These are phyloP conservation scores for Aphrophora alni DNA, from an alignment of 2,888 invertebrate genomes.

Conservation along the genomic window DNA sequence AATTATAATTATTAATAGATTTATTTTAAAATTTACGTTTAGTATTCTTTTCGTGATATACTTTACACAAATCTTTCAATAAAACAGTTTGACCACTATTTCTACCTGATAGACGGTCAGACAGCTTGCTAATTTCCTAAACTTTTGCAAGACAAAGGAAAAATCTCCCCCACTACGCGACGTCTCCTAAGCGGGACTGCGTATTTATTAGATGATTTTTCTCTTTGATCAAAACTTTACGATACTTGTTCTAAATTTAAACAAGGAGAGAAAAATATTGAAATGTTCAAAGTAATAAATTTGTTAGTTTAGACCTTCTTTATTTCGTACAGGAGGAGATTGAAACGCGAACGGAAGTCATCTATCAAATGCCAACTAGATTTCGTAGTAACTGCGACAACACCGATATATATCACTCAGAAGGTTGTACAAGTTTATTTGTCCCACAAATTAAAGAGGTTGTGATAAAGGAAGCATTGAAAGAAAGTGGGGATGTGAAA, in stretches of 20 bases:
- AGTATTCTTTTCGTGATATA: too few species aligned
- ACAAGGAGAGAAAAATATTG: neutral
- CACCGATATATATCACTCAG: neutral
- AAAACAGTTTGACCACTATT: too few species aligned
- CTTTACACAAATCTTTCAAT: too few species aligned
- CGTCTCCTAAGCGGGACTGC: neutral
- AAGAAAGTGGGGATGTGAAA: neutral
- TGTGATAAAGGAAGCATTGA: neutral
- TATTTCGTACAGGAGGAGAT: neutral
- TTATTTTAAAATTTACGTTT: too few species aligned
- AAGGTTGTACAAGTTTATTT: neutral
- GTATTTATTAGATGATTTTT: neutral
- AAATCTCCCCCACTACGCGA: neutral
- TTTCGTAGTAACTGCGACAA: slow-evolving; percentile 6
- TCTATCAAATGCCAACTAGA: slow-evolving; percentile 7
- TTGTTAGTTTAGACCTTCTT: neutral
- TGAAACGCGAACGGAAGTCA: neutral
- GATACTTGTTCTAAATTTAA: neutral
- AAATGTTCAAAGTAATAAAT: neutral
- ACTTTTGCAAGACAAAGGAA: neutral
- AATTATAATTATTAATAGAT: too few species aligned
- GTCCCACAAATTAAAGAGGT: neutral
- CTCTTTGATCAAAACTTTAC: neutral
- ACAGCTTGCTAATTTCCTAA: too few species aligned
- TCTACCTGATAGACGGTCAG: too few species aligned